Conservation (phyloP, 2,888 invertebrate species). For the Apeira syringaria region DNA sequence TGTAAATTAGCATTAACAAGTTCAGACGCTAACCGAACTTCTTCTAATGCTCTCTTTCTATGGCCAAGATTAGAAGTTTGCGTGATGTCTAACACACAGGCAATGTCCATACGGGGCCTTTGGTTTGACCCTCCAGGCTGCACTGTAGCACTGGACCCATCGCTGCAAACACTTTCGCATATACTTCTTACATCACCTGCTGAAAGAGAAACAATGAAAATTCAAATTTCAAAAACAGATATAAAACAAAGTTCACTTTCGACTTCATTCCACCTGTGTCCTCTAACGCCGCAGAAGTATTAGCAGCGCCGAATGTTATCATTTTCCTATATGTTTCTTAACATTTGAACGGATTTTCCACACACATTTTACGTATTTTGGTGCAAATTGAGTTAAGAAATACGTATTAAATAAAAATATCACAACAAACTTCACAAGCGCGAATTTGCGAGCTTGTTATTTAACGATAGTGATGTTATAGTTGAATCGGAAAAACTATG, state of each 20-base stretch:
- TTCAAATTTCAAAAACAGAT: conserved; percentile 41
- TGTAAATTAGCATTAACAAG: conserved; percentile 91
- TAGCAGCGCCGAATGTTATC: conserved; percentile 75
- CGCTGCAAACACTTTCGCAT: conserved; percentile 79
- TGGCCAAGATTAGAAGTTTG: conserved; percentile 89
- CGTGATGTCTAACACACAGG: conserved; percentile 92
- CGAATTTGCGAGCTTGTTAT: conserved; percentile 60
- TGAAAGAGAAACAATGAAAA: conserved; percentile 36
- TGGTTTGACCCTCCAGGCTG: conserved; percentile 66
- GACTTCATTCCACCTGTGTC: conserved; percentile 61
- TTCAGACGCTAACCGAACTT: conserved; percentile 91
- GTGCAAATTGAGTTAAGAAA: conserved; percentile 53
- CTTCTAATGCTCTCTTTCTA: conserved; percentile 92
- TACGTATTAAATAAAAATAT: conserved; percentile 60
- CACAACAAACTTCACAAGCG: conserved; percentile 35
- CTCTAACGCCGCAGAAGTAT: conserved; percentile 65
- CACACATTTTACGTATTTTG: conserved; percentile 55
- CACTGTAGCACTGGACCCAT: conserved; percentile 79
- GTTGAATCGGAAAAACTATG: no score
- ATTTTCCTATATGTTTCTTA: conserved; percentile 66
- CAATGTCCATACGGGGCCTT: conserved; percentile 92
- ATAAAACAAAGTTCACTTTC: conserved; percentile 46
- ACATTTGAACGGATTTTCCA: conserved; percentile 65
- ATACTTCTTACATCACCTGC: conserved; percentile 79
- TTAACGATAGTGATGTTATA: conserved; percentile 71